Base-by-base conservation (phyloP, 2,797 vertebrate genomes). In the Trematomus bernacchii region DNA sequence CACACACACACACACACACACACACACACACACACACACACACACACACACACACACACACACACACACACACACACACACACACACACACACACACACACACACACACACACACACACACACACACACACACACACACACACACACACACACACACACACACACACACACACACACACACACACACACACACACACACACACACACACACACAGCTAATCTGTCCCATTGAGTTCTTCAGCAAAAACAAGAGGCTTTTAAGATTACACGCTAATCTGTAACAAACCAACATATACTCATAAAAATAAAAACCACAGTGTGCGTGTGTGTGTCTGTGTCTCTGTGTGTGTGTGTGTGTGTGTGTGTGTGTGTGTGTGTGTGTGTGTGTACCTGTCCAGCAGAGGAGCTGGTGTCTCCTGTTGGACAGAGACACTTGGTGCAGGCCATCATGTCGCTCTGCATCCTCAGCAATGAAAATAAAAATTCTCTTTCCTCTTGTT, bases 261-360 rank as follows among this genome's bases (percentile, higher is more conserved):
- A 79, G 86, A 87, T 89, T 85, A 87, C 42, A 66, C 0, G 5
- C n/a, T 80, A 86, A 86, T 87, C 86, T 59, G 27, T 48, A 76
- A 68, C 55, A 84, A 66, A 88, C 51, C 58, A 21, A 69, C 67
- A 68, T 21, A 43, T 37, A 37, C 33, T 37, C 55, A 80, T 60
- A 58, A 3, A 16, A 37, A 50, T n/a, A 65, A 14, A 53, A 12
- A 52, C 33, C 33, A 37, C 33, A 37, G 12, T 16, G 33, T 55
- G 50, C 52, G n/a, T 57, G 68, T 63, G 30, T 55, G n/a, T n/a
- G n/a, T n/a, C n/a, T n/a, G n/a, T n/a, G n/a, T n/a, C n/a, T n/a
- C n/a, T n/a, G n/a, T 60, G 16, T 50, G 54, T 66, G 42, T 42
- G 33, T 46, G 53, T 47, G 60, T 55, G 52, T 59, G 37, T 66